A percentile compares a stretch with the other conserved stretches of the same genome.
phyloP scores from a whole-genome alignment of 2,797 vertebrate genomes.

The Malacoctenus gilli region DNA sequence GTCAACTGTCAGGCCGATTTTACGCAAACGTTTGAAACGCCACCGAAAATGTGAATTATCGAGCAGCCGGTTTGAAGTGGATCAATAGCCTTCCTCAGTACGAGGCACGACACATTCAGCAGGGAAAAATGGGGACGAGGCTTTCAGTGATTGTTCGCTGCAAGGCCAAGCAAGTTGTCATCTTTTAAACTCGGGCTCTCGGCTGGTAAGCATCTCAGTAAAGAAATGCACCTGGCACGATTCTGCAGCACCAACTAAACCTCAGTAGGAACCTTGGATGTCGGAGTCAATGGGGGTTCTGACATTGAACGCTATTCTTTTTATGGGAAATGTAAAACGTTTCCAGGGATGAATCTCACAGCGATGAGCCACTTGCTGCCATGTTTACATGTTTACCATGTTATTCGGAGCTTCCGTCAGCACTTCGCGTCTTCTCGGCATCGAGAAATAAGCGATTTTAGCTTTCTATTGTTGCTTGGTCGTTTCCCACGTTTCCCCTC shows the following conservation, averaged over 20 bases:
- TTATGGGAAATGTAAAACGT: constrained; percentile 3
- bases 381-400: neutral
- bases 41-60: constrained; percentile 37
- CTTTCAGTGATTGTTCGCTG: constrained; percentile 29
- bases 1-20: constrained; percentile 50
- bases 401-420: too few relatives aligned
- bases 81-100: constrained; percentile 35
- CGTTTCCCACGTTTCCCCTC: too few relatives aligned
- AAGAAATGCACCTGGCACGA: constrained; percentile 27
- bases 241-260: constrained; percentile 19
- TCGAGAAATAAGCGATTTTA: too few relatives aligned
- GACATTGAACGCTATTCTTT: constrained; percentile 2
- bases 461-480: too few relatives aligned
- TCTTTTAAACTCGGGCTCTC: constrained; percentile 23
- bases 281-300: neutral
- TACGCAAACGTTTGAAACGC: constrained; percentile 38
- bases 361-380: constrained; percentile 2
- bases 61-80: constrained; percentile 34
- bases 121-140: constrained; percentile 17
- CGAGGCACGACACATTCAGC: constrained; percentile 19
- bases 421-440: too few relatives aligned
- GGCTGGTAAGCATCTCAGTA: constrained; percentile 26
- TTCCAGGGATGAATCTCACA: constrained; percentile 12
- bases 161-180: constrained; percentile 8
- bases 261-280: constrained; percentile 20